Evolutionary conservation across 2,888 invertebrate species (phyloP).

Genomic region (Xylophagus ater): DNA sequence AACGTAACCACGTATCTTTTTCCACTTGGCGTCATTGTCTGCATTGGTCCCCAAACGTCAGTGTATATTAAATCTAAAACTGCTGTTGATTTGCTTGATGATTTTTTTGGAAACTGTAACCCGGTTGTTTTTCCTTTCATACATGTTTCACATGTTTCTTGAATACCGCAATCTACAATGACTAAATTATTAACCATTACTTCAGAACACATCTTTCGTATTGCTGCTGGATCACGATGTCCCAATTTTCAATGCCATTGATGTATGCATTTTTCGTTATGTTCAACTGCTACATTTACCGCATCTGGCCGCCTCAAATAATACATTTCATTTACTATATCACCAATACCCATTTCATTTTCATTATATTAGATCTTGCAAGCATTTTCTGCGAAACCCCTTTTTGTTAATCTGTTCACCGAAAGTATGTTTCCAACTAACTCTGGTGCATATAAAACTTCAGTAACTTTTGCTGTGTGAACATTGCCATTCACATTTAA

Average conservation of each 20-base stretch:
- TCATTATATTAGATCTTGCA: conserved; percentile 6
- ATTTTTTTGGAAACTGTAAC: conserved; percentile 21
- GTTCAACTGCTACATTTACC: conserved; percentile 3
- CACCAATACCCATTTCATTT: conserved; percentile 5
- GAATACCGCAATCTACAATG: conserved; percentile 14
- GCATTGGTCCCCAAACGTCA: conserved; percentile 28
- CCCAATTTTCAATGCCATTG: conserved; percentile 1
- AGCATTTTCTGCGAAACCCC: conserved; percentile 5
- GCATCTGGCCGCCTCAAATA: conserved; percentile 5
- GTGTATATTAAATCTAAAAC: conserved; percentile 22
- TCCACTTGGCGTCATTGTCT: conserved; percentile 20
- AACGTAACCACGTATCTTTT: conserved; percentile 25
- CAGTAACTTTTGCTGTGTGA: conserved; percentile 5
- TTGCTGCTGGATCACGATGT: conserved; percentile 12
- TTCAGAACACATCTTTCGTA: conserved; percentile 11
- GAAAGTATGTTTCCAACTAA: conserved; percentile 16
- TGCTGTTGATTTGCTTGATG: conserved; percentile 9
- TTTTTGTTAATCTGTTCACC: conserved; percentile 5
- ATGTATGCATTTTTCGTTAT: conserved; percentile 1
- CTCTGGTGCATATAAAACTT: conserved; percentile 17
- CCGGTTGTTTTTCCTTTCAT: conserved; percentile 21
- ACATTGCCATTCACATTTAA: conserved; percentile 7
- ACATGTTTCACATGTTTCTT: conserved; percentile 18
- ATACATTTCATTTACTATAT: conserved; percentile 4
- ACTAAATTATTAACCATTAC: conserved; percentile 13